phyloP scores from a whole-genome alignment of 2,888 invertebrate species.

The Eledone cirrhosa region DNA sequence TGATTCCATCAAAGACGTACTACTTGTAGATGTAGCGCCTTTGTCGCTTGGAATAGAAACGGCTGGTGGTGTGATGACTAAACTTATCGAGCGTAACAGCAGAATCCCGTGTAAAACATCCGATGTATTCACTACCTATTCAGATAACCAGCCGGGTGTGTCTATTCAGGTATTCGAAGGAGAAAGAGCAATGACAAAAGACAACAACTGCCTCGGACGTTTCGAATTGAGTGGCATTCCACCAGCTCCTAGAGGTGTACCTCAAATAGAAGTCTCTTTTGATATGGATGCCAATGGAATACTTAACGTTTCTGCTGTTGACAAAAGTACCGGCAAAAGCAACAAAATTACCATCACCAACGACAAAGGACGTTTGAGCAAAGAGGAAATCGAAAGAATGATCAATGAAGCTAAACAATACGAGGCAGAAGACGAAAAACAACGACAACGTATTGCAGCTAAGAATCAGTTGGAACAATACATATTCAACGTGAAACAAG shows the following conservation, averaged over 20 bases:
- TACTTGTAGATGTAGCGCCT: constrained; percentile 75
- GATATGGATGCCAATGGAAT: constrained; percentile 92
- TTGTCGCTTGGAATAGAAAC: constrained; percentile 72
- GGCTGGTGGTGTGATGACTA: constrained; percentile 64
- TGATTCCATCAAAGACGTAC: constrained; percentile 80
- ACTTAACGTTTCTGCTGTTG: constrained; percentile 69
- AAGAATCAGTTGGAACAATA: constrained; percentile 59
- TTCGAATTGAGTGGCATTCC: constrained; percentile 64
- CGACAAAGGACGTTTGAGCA: constrained; percentile 84
- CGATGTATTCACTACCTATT: constrained; percentile 82
- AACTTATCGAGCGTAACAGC: constrained; percentile 58
- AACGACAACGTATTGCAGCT: constrained; percentile 51
- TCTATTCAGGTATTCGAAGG: constrained; percentile 81
- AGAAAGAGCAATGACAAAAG: constrained; percentile 94
- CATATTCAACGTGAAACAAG: constrained; percentile 68
- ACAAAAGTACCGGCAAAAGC: constrained; percentile 80
- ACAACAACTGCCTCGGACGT: constrained; percentile 76
- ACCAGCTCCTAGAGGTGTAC: constrained; percentile 63
- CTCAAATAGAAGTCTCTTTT: constrained; percentile 73
- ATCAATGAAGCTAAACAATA: constrained; percentile 61
- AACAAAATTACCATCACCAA: constrained; percentile 87
- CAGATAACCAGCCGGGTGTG: constrained; percentile 80
- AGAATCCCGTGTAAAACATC: constrained; percentile 66
- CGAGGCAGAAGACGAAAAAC: constrained; percentile 61
- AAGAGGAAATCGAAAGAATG: constrained; percentile 84